Conservation (phyloP, 2,888 invertebrate genomes). For the Dione vanillae region DNA sequence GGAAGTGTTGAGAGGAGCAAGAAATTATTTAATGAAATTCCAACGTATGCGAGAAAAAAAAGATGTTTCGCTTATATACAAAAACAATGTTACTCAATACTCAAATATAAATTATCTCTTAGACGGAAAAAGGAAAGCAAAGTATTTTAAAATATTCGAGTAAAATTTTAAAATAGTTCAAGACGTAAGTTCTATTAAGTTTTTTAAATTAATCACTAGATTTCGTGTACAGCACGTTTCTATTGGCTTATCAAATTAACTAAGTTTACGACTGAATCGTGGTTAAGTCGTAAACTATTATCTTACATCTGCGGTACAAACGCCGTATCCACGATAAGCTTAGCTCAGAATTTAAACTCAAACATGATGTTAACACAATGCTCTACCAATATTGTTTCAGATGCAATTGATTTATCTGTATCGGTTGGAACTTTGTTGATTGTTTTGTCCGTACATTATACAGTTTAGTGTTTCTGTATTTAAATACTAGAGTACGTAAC, state of each 20-base stretch:
- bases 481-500: neutral
- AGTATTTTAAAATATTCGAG: too few relatives aligned
- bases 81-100: too few relatives aligned
- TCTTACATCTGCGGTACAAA: slow-evolving; percentile 1
- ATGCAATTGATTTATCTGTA: slow-evolving; percentile 1
- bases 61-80: too few relatives aligned
- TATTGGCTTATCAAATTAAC: neutral
- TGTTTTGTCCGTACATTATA: neutral
- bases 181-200: neutral
- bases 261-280: neutral
- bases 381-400: slow-evolving; percentile 2
- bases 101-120: too few relatives aligned
- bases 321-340: slow-evolving; percentile 3
- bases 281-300: slow-evolving; percentile 2
- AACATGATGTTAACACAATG: slow-evolving; percentile 14
- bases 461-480: neutral
- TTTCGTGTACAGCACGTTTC: too few relatives aligned
- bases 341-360: slow-evolving; percentile 8
- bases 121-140: too few relatives aligned
- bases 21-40: too few relatives aligned
- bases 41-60: too few relatives aligned
- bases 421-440: neutral
- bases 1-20: too few relatives aligned
- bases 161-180: too few relatives aligned
- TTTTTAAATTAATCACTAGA: too few relatives aligned